phyloP scores from a whole-genome alignment of 2,888 invertebrate genomes.

The Heliothis peltigera region DNA sequence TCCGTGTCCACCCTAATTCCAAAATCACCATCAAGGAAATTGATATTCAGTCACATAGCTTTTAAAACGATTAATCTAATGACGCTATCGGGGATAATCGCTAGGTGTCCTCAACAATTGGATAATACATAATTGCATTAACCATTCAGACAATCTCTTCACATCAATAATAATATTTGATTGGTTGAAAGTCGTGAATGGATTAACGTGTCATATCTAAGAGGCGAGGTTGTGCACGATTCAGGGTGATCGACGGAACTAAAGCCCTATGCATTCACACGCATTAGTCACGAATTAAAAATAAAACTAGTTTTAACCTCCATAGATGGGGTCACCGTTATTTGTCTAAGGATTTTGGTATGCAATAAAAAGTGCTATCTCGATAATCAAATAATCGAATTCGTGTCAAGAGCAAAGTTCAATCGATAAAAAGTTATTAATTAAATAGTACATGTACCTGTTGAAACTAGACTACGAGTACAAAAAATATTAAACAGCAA shows the following conservation, averaged over 20 bases:
- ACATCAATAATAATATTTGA: constrained; percentile 63
- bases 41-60: constrained; percentile 19
- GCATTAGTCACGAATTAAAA: constrained; percentile 62
- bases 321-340: constrained; percentile 42
- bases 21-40: constrained; percentile 45
- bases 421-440: constrained; percentile 3
- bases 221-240: constrained; percentile 71
- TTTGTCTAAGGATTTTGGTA: constrained; percentile 28
- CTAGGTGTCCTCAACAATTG: constrained; percentile 62
- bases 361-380: constrained; percentile 49
- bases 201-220: constrained; percentile 68
- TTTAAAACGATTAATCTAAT: constrained; percentile 51
- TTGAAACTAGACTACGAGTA: not conserved
- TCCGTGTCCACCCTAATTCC: constrained; percentile 12
- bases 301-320: constrained; percentile 65
- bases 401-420: constrained; percentile 38
- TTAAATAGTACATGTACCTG: constrained; percentile 1
- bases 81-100: constrained; percentile 50
- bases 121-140: constrained; percentile 66
- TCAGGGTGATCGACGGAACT: constrained; percentile 61
- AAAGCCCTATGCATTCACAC: constrained; percentile 53
- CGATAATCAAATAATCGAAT: constrained; percentile 46
- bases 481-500: constrained; percentile 5
- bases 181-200: constrained; percentile 65
- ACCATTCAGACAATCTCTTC: constrained; percentile 62